These are phyloP conservation scores for Agrotis segetum DNA, from an alignment of 2,888 invertebrate species.

Conservation along the genomic window DNA sequence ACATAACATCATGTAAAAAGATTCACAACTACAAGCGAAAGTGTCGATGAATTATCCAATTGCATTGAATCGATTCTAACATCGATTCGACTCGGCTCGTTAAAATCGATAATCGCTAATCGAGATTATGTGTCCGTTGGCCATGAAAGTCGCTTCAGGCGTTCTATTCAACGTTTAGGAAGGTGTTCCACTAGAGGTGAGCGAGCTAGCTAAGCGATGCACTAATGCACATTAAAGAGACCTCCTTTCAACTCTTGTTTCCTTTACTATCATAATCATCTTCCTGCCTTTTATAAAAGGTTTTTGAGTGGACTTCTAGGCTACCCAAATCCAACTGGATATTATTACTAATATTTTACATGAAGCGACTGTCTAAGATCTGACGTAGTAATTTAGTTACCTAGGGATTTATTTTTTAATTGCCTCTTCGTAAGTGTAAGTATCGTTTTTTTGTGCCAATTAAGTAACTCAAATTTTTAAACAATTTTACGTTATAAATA, in stretches of 20 bases:
- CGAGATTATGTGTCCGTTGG: slow-evolving; percentile 71
- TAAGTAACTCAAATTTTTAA: too few relatives aligned
- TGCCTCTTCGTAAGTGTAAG: too few relatives aligned
- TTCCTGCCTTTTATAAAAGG: not conserved
- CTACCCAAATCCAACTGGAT: too few relatives aligned
- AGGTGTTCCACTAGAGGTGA: not conserved
- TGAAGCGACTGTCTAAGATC: too few relatives aligned
- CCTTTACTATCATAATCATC: not conserved
- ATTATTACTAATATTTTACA: too few relatives aligned
- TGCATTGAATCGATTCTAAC: slow-evolving; percentile 71
- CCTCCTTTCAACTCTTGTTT: not conserved
- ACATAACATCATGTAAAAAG: slow-evolving; percentile 57
- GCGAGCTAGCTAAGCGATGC: not conserved
- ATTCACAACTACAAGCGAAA: slow-evolving; percentile 74
- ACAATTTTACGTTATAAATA: not conserved
- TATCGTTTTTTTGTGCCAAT: too few relatives aligned
- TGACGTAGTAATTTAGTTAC: too few relatives aligned
- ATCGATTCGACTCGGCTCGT: slow-evolving; percentile 74
- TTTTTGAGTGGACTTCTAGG: too few relatives aligned
- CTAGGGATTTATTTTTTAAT: too few relatives aligned
- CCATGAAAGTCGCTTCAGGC: slow-evolving; percentile 66
- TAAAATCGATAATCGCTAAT: slow-evolving; percentile 74
- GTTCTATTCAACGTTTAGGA: slow-evolving; percentile 32
- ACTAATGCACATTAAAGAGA: accelerated
- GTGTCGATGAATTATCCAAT: slow-evolving; percentile 65